Conservation (phyloP, 2,113 vertebrate species). For the Lutjanus erythropterus region DNA sequence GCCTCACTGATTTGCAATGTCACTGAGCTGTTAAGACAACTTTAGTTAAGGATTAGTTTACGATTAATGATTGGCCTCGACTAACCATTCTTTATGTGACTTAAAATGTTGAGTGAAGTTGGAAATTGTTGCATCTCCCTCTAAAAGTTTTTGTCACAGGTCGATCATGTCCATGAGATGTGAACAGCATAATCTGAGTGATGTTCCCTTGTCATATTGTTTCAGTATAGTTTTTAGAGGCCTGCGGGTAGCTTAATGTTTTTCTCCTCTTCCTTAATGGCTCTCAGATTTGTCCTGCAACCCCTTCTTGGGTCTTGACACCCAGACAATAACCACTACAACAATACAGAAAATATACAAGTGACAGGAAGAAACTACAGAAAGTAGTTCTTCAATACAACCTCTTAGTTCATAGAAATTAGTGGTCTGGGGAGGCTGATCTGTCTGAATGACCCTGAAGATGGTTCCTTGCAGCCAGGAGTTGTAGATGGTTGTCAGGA, state of each 20-base stretch:
- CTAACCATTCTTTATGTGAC: too few species aligned
- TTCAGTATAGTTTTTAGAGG: not conserved
- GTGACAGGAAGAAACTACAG: too few species aligned
- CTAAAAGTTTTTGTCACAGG: not conserved
- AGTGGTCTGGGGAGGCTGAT: not conserved
- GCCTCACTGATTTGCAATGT: too few species aligned
- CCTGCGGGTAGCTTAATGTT: not conserved
- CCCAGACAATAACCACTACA: not conserved
- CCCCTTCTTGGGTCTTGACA: not conserved
- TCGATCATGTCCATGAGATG: not conserved
- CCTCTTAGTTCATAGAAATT: not conserved
- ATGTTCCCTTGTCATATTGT: not conserved
- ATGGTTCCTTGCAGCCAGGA: not conserved
- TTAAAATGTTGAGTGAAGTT: too few species aligned
- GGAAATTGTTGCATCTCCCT: too few species aligned
- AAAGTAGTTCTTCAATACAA: not conserved
- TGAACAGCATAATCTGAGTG: not conserved
- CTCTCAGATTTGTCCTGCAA: not conserved
- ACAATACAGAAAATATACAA: not conserved
- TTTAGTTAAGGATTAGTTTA: too few species aligned
- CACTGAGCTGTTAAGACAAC: too few species aligned
- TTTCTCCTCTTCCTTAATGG: not conserved
- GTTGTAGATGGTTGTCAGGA: not conserved
- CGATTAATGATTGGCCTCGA: too few species aligned
- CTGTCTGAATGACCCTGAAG: not conserved